A percentile compares a stretch with the other conserved stretches of the same genome.
Evolutionary conservation across 2,797 vertebrate genomes (phyloP).

Genomic region (Crotalus adamanteus): DNA sequence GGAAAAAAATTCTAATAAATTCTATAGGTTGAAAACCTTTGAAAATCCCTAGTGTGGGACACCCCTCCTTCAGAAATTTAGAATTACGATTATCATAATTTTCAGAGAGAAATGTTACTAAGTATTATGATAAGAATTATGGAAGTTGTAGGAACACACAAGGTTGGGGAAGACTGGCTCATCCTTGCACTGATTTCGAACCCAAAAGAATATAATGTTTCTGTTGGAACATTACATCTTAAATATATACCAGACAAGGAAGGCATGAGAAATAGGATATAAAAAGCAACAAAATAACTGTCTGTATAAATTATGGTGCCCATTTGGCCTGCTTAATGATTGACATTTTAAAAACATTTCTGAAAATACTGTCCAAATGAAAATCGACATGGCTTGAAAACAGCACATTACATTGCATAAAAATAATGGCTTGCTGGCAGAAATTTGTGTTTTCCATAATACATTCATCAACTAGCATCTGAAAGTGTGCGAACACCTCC

Average conservation of each 20-base stretch:
- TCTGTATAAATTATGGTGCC: neutral
- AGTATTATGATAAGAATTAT: neutral
- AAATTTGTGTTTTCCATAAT: neutral
- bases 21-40: neutral
- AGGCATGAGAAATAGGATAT: neutral
- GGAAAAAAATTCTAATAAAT: neutral
- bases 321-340: neutral
- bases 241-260: neutral
- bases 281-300: neutral
- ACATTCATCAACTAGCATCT: neutral
- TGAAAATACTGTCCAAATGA: neutral
- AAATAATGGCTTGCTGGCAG: neutral
- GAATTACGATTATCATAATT: neutral
- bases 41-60: neutral
- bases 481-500: neutral
- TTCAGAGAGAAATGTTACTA: neutral
- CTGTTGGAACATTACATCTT: neutral
- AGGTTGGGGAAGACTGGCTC: neutral
- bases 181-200: neutral
- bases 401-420: neutral
- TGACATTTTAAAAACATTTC: slow-evolving; percentile 7
- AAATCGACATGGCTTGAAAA: slow-evolving; percentile 2
- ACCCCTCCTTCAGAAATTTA: neutral
- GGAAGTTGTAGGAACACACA: neutral
- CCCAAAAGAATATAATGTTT: neutral